Evolutionary conservation across 2,888 invertebrate species (phyloP).

Genomic region (Odontothrips loti): DNA sequence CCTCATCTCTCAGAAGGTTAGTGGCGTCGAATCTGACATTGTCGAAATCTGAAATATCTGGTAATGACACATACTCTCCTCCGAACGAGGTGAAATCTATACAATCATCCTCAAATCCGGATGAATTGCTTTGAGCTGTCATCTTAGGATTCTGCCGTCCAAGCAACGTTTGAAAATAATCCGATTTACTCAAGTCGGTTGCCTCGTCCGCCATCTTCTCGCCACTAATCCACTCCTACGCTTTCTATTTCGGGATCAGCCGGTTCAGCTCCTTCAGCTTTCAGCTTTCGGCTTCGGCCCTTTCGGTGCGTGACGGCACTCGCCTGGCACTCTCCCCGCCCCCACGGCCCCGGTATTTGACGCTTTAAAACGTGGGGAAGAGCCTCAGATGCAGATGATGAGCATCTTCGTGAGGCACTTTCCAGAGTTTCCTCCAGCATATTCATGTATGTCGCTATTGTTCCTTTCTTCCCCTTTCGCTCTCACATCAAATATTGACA

Average conservation of each 20-base stretch:
- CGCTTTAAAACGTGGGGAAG: too few relatives aligned
- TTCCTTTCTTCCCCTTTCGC: too few relatives aligned
- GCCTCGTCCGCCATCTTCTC: slow-evolving; percentile 19
- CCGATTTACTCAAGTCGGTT: slow-evolving; percentile 1
- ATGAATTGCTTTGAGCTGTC: slow-evolving; percentile 1
- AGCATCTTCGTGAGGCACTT: too few relatives aligned
- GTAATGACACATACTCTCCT: background rate
- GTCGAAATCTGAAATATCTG: slow-evolving; percentile 4
- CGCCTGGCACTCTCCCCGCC: too few relatives aligned
- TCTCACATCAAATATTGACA: too few relatives aligned
- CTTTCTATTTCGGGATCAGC: slow-evolving; percentile 4
- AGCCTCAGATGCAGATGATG: too few relatives aligned
- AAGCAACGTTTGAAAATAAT: slow-evolving; percentile 20
- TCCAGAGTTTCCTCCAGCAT: too few relatives aligned
- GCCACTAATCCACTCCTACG: slow-evolving; percentile 3
- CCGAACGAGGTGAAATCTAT: background rate
- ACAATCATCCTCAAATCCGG: background rate
- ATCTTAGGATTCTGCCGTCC: background rate
- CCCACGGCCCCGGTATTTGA: too few relatives aligned
- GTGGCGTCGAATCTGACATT: slow-evolving; percentile 12
- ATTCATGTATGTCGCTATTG: too few relatives aligned
- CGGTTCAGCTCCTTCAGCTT: background rate
- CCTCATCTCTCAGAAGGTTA: background rate
- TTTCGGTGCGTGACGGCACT: too few relatives aligned
- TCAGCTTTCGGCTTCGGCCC: too few relatives aligned